Evolutionary conservation across 2,797 vertebrate genomes (phyloP), one percentile per base, ranked within the genome.

Genomic region (Pagetopsis macropterus): DNA sequence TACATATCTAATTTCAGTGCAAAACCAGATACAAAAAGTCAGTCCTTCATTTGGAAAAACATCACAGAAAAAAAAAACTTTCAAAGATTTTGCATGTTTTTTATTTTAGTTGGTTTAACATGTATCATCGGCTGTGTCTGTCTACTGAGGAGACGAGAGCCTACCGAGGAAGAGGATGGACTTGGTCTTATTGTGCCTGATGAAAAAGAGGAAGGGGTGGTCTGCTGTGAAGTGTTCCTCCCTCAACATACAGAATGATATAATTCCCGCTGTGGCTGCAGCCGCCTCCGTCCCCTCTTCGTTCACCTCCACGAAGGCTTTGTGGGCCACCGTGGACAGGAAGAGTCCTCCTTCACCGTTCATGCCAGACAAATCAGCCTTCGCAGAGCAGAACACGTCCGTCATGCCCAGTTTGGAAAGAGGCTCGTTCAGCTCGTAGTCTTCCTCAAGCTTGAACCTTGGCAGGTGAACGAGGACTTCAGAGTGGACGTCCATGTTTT

Each of bases 281-380:
- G 97, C 97, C 0, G 97, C 98, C 87, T 99, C 97, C 0, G 96
- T 98, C 21, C 98, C 98, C 78, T 98, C 96, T 91, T 99, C 98
- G 1, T 97, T 98, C 81, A 99, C 96, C 73, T 99, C 97, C 49
- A 98, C 94, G 27, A 97, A 98, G 64, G 96, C 93, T 85, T 98
- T 98, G 91, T 99, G 98, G 45, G 94, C 88, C 71, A 97, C 91
- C 5, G 95, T 90, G 1, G 98, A 99, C 70, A 99, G 82, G 67
- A 90, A 96, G 52, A 99, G 95, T 43, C 95, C 91, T 0, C 48
- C 70, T 14, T 90, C 44, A 33, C 86, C 92, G 31, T 95, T 97
- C 92, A 99, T 98, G 45, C 96, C 96, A 0, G 97, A 96, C 76
- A 99, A 91, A 85, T 99, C 94, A 0, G 97, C 96, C 57, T 82